Evolutionary conservation across 2,113 vertebrate genomes (phyloP).

Genomic region (Platysteira castanea): DNA sequence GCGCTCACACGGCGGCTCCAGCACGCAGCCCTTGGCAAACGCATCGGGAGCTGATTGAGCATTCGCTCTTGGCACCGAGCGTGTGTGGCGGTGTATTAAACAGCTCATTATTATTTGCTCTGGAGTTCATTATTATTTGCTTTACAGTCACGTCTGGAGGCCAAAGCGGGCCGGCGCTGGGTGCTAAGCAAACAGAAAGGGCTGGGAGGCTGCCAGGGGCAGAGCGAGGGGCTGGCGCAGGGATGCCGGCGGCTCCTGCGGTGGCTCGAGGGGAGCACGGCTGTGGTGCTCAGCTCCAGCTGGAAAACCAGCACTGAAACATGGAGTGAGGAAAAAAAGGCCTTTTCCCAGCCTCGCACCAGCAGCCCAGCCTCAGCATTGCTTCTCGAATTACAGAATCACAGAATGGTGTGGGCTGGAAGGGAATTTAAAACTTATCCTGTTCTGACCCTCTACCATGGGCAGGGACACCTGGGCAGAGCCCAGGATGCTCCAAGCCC

Average conservation of each 20-base stretch:
- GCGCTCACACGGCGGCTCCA: not conserved
- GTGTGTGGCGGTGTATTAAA: constrained; percentile 24
- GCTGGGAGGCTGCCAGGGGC: not conserved
- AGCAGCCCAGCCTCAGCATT: not conserved
- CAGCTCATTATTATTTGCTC: constrained; percentile 60
- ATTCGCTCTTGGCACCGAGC: not conserved
- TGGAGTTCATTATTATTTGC: constrained; percentile 56
- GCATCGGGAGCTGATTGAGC: not conserved
- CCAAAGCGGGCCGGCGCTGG: not conserved
- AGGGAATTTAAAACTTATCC: not conserved
- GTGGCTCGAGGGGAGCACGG: not conserved
- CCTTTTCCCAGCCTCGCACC: not conserved
- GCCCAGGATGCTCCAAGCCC: not conserved
- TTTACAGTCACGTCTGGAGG: constrained; percentile 34
- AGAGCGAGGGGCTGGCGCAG: not conserved
- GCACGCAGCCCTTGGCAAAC: constrained; percentile 10
- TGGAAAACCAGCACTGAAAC: not conserved
- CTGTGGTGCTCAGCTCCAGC: accelerated
- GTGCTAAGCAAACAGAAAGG: constrained; percentile 17
- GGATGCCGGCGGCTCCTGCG: not conserved
- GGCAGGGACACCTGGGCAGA: not conserved
- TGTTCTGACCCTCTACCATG: accelerated
- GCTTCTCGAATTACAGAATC: not conserved
- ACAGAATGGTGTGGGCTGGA: not conserved
- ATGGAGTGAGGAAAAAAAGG: not conserved